Evolutionary conservation across 2,113 vertebrate genomes (phyloP).

Genomic region (Phrynocephalus versicolor): DNA sequence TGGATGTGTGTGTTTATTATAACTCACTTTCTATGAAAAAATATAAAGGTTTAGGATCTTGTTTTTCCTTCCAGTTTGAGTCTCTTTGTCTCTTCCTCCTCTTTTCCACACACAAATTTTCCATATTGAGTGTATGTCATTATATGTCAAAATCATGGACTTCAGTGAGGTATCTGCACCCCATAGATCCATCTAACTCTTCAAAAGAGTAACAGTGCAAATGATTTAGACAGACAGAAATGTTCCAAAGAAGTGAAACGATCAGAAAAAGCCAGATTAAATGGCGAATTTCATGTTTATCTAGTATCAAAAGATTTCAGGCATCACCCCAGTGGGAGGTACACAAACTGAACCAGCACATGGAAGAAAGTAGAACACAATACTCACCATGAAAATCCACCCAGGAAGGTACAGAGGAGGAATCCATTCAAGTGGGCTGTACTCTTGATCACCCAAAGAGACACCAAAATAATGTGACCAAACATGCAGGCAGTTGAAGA

Average conservation of each 20-base stretch:
- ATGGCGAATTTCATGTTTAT: too few relatives aligned
- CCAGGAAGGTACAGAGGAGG: too few relatives aligned
- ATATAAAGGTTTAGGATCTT: neutral
- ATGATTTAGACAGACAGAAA: neutral
- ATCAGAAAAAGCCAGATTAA: too few relatives aligned
- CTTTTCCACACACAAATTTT: fast-evolving
- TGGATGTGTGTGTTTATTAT: neutral
- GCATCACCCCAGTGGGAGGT: too few relatives aligned
- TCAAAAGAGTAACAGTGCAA: neutral
- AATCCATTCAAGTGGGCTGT: neutral
- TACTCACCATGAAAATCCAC: too few relatives aligned
- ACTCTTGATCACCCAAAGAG: neutral
- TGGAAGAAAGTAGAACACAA: too few relatives aligned
- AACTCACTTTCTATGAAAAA: neutral
- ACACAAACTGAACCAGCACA: too few relatives aligned
- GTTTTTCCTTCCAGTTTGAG: neutral
- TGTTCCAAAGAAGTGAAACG: neutral
- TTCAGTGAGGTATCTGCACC: neutral
- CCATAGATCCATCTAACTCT: neutral
- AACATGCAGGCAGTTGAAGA: too few relatives aligned
- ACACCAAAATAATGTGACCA: too few relatives aligned
- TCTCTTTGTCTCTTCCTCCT: fast-evolving
- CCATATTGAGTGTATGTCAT: too few relatives aligned
- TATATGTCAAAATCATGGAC: neutral
- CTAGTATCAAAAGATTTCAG: too few relatives aligned